A percentile compares a stretch with the other conserved stretches of the same genome.
These are phyloP conservation scores for Lepus townsendii DNA, from an alignment of 2,797 vertebrate genomes.

Conservation along the genomic window DNA sequence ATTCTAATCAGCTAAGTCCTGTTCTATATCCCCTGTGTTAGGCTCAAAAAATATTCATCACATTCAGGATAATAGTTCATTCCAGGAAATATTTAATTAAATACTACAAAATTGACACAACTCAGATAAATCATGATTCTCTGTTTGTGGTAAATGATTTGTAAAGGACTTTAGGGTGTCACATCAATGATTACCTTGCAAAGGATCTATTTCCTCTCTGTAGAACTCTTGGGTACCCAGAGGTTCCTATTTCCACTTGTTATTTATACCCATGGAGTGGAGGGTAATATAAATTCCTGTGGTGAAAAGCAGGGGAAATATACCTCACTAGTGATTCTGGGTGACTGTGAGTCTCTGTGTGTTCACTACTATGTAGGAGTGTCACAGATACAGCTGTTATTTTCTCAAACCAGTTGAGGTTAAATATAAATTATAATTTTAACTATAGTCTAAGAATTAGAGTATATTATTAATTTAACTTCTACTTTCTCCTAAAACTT, in stretches of 20 bases:
- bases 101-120: background rate
- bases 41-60: background rate
- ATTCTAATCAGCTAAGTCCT: background rate
- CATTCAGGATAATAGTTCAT: background rate
- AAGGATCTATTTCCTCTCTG: background rate
- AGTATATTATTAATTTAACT: background rate
- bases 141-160: background rate
- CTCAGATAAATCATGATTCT: background rate
- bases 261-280: background rate
- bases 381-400: background rate
- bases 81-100: slow-evolving; percentile 12
- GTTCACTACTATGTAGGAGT: background rate
- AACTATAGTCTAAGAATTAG: background rate
- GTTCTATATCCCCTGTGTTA: background rate
- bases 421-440: background rate
- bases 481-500: background rate
- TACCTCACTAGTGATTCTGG: background rate
- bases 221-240: background rate
- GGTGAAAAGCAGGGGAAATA: background rate
- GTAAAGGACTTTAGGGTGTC: background rate
- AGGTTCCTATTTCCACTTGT: background rate
- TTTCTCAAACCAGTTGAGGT: background rate
- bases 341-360: background rate
- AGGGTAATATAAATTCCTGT: background rate
- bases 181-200: background rate